These are phyloP conservation scores for Crenuchus spilurus DNA, from an alignment of 2,797 vertebrate genomes.

Conservation along the genomic window DNA sequence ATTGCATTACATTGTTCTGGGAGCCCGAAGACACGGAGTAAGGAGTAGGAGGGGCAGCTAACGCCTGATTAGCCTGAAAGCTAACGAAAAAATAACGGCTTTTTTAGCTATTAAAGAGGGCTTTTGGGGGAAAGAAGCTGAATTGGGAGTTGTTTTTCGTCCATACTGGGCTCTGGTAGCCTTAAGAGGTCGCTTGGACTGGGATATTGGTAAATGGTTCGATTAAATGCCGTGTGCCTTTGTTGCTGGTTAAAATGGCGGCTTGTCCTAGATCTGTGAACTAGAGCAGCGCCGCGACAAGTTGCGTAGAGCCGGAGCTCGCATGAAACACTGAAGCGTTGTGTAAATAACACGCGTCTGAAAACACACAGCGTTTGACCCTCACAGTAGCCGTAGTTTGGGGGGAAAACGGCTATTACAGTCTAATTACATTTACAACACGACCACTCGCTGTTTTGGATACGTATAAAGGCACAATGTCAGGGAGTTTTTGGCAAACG, in stretches of 20 bases:
- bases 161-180: background rate
- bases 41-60: conserved; percentile 80
- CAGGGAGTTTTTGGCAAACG: conserved; percentile 4
- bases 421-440: conserved; percentile 20
- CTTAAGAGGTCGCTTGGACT: background rate
- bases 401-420: background rate
- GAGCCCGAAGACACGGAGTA: conserved; percentile 56
- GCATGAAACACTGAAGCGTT: conserved; percentile 35
- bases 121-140: background rate
- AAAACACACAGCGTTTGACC: conserved; percentile 5
- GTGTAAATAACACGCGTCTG: conserved; percentile 41
- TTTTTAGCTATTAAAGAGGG: conserved; percentile 57
- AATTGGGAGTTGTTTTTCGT: background rate
- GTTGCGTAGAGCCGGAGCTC: conserved; percentile 42
- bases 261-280: conserved; percentile 81
- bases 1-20: conserved; percentile 42
- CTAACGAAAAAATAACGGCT: conserved; percentile 62
- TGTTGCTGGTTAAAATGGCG: conserved; percentile 86
- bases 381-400: background rate
- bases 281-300: conserved; percentile 71
- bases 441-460: conserved; percentile 40
- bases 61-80: conserved; percentile 60
- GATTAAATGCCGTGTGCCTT: conserved; percentile 65
- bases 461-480: background rate
- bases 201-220: background rate